Base-by-base conservation (phyloP, 1,140 invertebrate species). In the Lasioglossum albipes region DNA sequence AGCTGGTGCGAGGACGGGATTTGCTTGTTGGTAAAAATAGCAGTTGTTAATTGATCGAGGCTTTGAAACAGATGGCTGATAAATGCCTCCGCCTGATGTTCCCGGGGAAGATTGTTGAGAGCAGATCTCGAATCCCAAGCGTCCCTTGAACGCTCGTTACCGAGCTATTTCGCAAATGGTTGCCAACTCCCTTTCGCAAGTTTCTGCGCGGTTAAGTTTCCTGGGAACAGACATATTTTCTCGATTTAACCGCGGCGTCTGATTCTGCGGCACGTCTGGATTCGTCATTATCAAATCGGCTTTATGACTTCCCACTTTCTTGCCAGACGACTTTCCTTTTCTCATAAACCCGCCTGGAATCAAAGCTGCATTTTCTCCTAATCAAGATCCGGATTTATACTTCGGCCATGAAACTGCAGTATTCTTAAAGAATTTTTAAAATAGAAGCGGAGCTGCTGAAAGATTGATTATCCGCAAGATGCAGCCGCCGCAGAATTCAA, bases 101-200 rank as follows among this genome's bases (percentile, higher is more conserved):
- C 22, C 22, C 10, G 7, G 18, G 57, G 20, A 22, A 22, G n/a
- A 27, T 45, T 42, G 18, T 13, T 66, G 36, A 66, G 16, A 41
- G 31, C 54, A 22, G 13, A 7, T 10, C 36, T 45, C 12, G n/a
- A 45, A 64, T 73, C 71, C 22, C 71, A 31, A 22, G 59, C 71
- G 57, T 64, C 22, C 27, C 42, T 12, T 81, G 49, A 83, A 76
- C 61, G 73, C 41, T 68, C n/a, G 59, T 73, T 73, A 81, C 67
- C 42, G 67, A 54, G 31, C 67, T 27, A 76, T 72, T 75, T 81
- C 72, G 61, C 62, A 72, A 83, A 83, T 83, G 72, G 82, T 75
- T 74, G n/a, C 52, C 27, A 18, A 81, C 65, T 75, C 65, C 73
- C 70, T 76, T 81, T 70, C 59, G 27, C 59, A n/a, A n/a, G 27